phyloP scores from a whole-genome alignment of 2,888 invertebrate species.

The Perdita meconis region DNA sequence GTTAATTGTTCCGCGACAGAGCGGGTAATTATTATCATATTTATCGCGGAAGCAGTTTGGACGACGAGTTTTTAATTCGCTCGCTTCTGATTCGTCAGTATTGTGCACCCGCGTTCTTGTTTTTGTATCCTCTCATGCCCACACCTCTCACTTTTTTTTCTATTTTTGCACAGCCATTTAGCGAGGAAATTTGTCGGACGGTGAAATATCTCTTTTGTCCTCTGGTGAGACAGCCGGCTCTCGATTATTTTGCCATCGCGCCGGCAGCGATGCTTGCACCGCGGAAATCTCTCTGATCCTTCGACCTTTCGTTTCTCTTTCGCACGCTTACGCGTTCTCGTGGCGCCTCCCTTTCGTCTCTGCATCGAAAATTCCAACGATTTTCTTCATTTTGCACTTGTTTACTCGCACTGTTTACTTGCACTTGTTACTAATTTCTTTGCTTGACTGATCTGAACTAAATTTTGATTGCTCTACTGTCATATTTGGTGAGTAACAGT shows the following conservation, averaged over 20 bases:
- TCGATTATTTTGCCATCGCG: conserved; percentile 70
- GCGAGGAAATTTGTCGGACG: conserved; percentile 71
- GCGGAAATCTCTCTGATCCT: conserved; percentile 55
- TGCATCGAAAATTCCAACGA: not conserved
- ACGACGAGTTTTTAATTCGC: conserved; percentile 66
- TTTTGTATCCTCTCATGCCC: conserved; percentile 39
- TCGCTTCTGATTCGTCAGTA: conserved; percentile 31
- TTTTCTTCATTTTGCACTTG: not conserved
- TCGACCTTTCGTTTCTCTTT: conserved; percentile 7
- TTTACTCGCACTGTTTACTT: not conserved
- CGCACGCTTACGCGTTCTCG: not conserved
- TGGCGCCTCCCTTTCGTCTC: not conserved
- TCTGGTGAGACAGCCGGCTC: conserved; percentile 64
- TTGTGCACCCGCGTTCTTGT: conserved; percentile 40
- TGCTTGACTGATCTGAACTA: no score
- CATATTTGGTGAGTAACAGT: no score
- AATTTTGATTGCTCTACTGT: no score
- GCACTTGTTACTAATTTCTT: no score
- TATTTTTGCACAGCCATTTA: conserved; percentile 61
- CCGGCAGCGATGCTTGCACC: conserved; percentile 42
- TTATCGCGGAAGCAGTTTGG: conserved; percentile 45
- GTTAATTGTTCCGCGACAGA: conserved; percentile 14
- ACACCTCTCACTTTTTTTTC: conserved; percentile 32
- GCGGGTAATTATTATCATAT: conserved; percentile 60
- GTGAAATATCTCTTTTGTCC: conserved; percentile 73